Evolutionary conservation across 2,888 invertebrate genomes (phyloP), one percentile per base, ranked within the genome.

Genomic region (Peribatodes rhomboidaria): DNA sequence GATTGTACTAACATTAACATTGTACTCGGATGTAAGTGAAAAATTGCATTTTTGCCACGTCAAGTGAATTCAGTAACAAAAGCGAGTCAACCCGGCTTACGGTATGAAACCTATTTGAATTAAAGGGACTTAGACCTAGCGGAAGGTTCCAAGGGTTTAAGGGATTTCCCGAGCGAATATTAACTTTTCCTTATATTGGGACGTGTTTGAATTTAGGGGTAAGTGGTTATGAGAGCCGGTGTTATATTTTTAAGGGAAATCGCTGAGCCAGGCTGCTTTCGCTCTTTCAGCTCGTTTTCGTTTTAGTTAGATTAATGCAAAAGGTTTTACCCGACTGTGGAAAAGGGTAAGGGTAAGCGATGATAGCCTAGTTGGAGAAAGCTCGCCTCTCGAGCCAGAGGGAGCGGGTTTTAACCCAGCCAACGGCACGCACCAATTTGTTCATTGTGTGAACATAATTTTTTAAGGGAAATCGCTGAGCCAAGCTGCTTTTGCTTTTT

Each of bases 81-180:
- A 50, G 41, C 55, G 35, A 50, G 50, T 54, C n/a, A n/a, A n/a
- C 8, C 37, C 31, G 18, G 41, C 46, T 54, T 18, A 46, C 20
- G 42, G 16, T 39, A 41, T 35, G 39, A 54, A 55, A 54, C 35
- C 55, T 59, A 54, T 59, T 59, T 49, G 54, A 64, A 64, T 54
- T 59, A 59, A 55, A 50, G 14, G 49, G 61, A 37, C 35, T 64
- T 64, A 59, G 44, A 20, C 31, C 52, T 50, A 49, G 20, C 55
- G 14, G 35, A 56, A 55, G 55, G 49, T 42, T 61, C 55, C n/a
- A 56, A 61, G 55, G 42, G 49, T 11, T 61, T 50, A 56, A 35
- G 39, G 35, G 33, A 56, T 50, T 49, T 56, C 10, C 37, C 53
- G 13, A 13, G 49, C 35, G 55, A 56, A 56, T 61, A 61, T 61